Evolutionary conservation across 2,888 invertebrate species (phyloP).

Genomic region (Pristionchus maxplancki): DNA sequence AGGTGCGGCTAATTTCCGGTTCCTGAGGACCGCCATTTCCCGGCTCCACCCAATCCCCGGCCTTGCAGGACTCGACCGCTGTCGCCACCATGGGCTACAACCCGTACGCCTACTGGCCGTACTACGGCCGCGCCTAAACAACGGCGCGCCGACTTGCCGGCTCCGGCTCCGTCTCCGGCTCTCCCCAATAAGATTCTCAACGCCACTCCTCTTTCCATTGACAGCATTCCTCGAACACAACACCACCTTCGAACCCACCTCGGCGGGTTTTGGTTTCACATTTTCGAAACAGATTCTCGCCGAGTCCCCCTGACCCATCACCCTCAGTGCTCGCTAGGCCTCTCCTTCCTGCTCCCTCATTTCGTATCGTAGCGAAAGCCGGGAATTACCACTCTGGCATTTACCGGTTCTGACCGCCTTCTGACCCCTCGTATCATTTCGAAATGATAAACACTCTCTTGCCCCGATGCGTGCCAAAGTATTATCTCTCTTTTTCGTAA

Average conservation of each 20-base stretch:
- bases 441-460: background rate
- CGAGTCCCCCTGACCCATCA: background rate
- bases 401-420: background rate
- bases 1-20: background rate
- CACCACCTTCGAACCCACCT: background rate
- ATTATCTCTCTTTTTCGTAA: conserved; percentile 1
- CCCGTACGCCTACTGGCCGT: conserved; percentile 76
- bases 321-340: conserved; percentile 10
- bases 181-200: conserved; percentile 23
- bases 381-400: background rate
- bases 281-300: background rate
- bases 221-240: background rate
- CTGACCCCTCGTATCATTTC: background rate
- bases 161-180: background rate
- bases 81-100: conserved; percentile 73
- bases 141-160: background rate
- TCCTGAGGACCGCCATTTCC: background rate
- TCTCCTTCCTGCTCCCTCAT: background rate
- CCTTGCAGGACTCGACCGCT: conserved; percentile 56
- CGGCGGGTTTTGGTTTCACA: background rate
- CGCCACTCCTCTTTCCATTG: conserved; percentile 38
- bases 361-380: background rate
- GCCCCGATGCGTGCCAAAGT: conserved; percentile 26
- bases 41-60: background rate
- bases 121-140: conserved; percentile 71